A percentile compares a stretch with the other conserved stretches of the same genome.
These are phyloP conservation scores for Drosophila burlai DNA, from an alignment of 1,140 invertebrate species.

Conservation along the genomic window DNA sequence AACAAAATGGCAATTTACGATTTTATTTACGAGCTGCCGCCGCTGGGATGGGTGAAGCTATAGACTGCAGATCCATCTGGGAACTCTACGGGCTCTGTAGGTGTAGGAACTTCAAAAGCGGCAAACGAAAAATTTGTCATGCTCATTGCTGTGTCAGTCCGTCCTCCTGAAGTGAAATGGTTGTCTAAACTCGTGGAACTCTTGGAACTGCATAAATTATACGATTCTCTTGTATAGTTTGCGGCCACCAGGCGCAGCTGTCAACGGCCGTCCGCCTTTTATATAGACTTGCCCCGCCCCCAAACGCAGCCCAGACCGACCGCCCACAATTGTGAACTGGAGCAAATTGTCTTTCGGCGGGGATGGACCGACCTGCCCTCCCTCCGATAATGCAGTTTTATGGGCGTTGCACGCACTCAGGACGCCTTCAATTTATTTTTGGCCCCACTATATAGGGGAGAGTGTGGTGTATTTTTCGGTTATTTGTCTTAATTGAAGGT, in stretches of 20 bases:
- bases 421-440: slow-evolving; percentile 48
- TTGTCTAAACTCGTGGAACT: slow-evolving; percentile 52
- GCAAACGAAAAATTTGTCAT: slow-evolving; percentile 67
- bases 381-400: slow-evolving; percentile 52
- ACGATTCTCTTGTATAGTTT: slow-evolving; percentile 35
- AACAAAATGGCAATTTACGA: slow-evolving; percentile 83
- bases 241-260: slow-evolving; percentile 68
- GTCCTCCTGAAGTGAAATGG: slow-evolving; percentile 38
- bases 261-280: slow-evolving; percentile 58
- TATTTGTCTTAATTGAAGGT: slow-evolving; percentile 78
- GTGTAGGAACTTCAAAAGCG: slow-evolving; percentile 57
- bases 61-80: slow-evolving; percentile 32
- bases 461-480: slow-evolving; percentile 28
- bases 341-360: slow-evolving; percentile 67
- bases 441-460: not conserved
- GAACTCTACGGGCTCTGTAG: not conserved
- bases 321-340: slow-evolving; percentile 67
- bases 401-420: slow-evolving; percentile 45
- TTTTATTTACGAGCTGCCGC: slow-evolving; percentile 77
- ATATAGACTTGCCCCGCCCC: slow-evolving; percentile 5
- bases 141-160: slow-evolving; percentile 47
- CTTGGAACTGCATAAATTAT: slow-evolving; percentile 77
- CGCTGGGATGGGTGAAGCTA: slow-evolving; percentile 18
- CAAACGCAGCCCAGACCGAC: not conserved
- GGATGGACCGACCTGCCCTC: slow-evolving; percentile 38